phyloP scores from a whole-genome alignment of 2,888 invertebrate species.

The Heliconius aoede region DNA sequence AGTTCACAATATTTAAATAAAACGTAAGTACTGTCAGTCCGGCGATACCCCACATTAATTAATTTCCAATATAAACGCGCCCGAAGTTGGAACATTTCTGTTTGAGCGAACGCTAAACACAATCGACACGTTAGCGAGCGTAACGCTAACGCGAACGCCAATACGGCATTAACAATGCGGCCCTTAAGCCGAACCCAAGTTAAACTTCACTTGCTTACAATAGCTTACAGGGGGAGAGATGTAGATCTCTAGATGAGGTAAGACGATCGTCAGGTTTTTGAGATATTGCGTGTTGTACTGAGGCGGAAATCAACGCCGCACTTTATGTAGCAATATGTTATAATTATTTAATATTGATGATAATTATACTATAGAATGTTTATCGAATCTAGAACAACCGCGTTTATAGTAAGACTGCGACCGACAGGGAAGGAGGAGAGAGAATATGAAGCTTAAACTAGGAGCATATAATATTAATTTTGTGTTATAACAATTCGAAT shows the following conservation, averaged over 20 bases:
- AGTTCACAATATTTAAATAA: neutral
- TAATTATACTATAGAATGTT: too few relatives aligned
- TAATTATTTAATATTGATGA: too few relatives aligned
- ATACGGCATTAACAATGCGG: constrained; percentile 59
- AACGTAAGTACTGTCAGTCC: constrained; percentile 1
- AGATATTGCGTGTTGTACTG: too few relatives aligned
- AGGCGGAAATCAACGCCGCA: too few relatives aligned
- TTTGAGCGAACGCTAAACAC: constrained; percentile 36
- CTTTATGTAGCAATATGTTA: too few relatives aligned
- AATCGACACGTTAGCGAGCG: constrained; percentile 30
- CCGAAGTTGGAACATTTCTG: constrained; percentile 23
- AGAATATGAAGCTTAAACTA: too few relatives aligned
- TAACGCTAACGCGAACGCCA: constrained; percentile 53
- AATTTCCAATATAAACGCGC: constrained; percentile 10
- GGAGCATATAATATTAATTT: too few relatives aligned
- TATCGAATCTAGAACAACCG: too few relatives aligned
- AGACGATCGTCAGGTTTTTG: too few relatives aligned
- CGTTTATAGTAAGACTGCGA: too few relatives aligned
- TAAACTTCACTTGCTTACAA: constrained; percentile 58
- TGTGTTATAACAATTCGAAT: too few relatives aligned
- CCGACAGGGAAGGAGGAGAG: too few relatives aligned
- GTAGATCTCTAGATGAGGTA: constrained; percentile 22
- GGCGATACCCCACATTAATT: neutral
- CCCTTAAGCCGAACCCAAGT: constrained; percentile 54
- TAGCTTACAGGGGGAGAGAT: constrained; percentile 48